Evolutionary conservation across 2,113 vertebrate genomes (phyloP), one percentile per base, ranked within the genome.

Genomic region (Mormoops blainvillei): DNA sequence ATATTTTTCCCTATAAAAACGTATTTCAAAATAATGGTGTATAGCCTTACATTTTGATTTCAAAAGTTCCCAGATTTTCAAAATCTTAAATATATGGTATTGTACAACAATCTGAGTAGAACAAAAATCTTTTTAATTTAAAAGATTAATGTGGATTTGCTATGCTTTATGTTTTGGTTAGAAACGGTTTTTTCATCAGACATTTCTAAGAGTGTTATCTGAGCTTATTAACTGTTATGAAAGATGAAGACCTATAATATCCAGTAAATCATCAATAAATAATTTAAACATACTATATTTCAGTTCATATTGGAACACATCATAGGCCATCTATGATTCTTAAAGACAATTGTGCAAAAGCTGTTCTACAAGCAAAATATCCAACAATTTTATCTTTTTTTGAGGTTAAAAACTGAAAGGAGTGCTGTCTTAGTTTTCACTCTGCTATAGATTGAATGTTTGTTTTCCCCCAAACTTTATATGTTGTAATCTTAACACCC

Each of bases 271-370:
- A 74, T 82, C 28, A 70, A 38, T 68, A 88, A 94, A 41, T 78
- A 86, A 94, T 58, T 91, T 71, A 92, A 96, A 54, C 15, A 43
- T 68, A 43, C 26, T 93, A 7, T 68, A 2, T 96, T 96, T 96
- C n/a, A 52, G 24, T 81, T 97, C 19, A 63, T 88, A 91, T 74
- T 84, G 73, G 41, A 74, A 92, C 2, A 61, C n/a, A 52, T 88
- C 83, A 1, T 78, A 86, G 28, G 41, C 18, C 15, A 33, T 93
- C 73, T 91, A 83, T 87, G 76, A 74, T 80, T 70, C 15, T 86
- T 41, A 85, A 76, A 84, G 48, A 31, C 84, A 22, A 52, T 84
- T 58, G 11, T 94, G 19, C 16, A 91, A 84, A 97, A 38, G 20
- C 3, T 83, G 43, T 50, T 87, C 9, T 67, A 74, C 50, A 94